Conservation (phyloP, 2,888 invertebrate genomes). For the Caenorhabditis imperialis region DNA sequence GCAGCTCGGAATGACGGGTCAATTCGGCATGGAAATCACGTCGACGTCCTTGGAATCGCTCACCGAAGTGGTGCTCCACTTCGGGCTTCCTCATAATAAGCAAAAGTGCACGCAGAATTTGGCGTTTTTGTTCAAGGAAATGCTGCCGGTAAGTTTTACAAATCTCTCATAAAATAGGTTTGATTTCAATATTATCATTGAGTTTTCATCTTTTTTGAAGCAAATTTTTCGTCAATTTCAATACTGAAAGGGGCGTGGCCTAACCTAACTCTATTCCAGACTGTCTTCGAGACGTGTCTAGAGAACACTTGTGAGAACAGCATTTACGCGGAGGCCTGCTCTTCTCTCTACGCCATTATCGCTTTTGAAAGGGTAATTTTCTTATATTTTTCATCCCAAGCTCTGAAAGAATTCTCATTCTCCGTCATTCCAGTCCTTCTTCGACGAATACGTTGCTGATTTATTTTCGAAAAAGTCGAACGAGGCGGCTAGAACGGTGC, state of each 20-base stretch:
- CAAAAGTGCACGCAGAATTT: constrained; percentile 29
- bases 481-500: constrained; percentile 39
- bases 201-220: no score
- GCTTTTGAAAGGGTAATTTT: constrained; percentile 78
- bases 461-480: constrained; percentile 59
- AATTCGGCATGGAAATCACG: constrained; percentile 66
- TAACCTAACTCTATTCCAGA: constrained; percentile 32
- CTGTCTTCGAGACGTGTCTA: constrained; percentile 79
- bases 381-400: not conserved
- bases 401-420: not conserved
- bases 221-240: not conserved
- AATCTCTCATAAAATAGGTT: no score
- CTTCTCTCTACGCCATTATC: constrained; percentile 79
- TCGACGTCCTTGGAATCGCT: constrained; percentile 62
- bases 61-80: constrained; percentile 50
- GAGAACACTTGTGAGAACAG: constrained; percentile 79
- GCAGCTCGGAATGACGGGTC: constrained; percentile 62
- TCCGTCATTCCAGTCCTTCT: constrained; percentile 51
- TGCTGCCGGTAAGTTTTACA: constrained; percentile 55
- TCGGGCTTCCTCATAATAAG: constrained; percentile 29
- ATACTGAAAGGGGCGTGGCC: no score
- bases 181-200: no score
- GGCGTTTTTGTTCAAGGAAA: constrained; percentile 31
- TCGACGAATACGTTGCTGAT: constrained; percentile 56
- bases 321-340: constrained; percentile 79